Base-by-base conservation (phyloP, 2,797 vertebrate genomes). In the Balearica regulorum region DNA sequence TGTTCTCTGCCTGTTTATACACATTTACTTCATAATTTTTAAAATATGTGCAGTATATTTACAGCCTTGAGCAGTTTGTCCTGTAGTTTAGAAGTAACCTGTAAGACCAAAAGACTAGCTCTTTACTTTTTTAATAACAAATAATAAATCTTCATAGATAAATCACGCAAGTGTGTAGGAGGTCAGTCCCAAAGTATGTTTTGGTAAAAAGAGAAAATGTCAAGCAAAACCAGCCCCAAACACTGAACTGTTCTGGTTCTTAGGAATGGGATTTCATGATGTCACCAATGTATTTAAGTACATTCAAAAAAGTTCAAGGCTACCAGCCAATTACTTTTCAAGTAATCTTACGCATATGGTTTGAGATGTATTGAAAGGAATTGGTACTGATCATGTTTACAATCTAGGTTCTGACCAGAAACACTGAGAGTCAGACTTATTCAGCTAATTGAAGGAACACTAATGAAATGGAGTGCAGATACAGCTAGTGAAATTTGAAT, bases 361-460 rank as follows among this genome's bases (percentile, higher is more conserved):
- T 69, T 53, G 58, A 76, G 21, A 43, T 1, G 4, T 51, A 28
- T 71, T 60, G 21, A 49, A 75, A 70, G 14, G 54, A 51, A 33
- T 61, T 2, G 0, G 4, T 44, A 15, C 49, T 61, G 37, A n/a
- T 37, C 0, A 0, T 15, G 3, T 49, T 75, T 70, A 25, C 2
- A 1, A 5, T 39, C 20, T 37, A 33, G 37, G 41, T 21, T 37
- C 37, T 71, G 53, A 61, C 29, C 31, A 60, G 77, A 64, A 82
- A 24, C 28, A 39, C 5, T 5, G 24, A 29, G 41, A 68, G 44
- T 57, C 73, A 46, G 37, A 20, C 28, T 46, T 62, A 43, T 1
- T 49, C 13, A 37, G 60, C 28, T 61, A 41, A 15, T 10, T 44
- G 33, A 37, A 77, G 57, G 37, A 61, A 35, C 13, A 10, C 12